Conservation (phyloP, 2,888 invertebrate species). For the Barypeithes pellucidus region DNA sequence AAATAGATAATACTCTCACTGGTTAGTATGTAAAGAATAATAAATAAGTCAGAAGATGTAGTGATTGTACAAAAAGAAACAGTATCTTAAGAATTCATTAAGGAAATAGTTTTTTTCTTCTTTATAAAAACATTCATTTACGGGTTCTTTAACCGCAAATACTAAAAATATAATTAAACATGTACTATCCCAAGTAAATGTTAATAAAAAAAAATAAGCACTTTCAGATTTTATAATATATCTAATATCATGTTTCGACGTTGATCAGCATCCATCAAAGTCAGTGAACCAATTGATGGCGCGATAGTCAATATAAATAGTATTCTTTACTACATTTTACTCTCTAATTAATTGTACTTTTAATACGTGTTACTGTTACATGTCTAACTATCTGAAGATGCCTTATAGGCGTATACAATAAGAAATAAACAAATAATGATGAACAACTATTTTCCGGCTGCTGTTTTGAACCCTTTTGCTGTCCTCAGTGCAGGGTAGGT, state of each 20-base stretch:
- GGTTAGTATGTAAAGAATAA: no score
- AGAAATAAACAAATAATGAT: no score
- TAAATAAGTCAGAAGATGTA: no score
- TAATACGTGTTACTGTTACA: neutral
- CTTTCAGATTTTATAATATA: constrained; percentile 1
- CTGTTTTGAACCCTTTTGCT: no score
- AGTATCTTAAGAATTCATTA: no score
- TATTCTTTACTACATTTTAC: neutral
- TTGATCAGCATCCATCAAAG: neutral
- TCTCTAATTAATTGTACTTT: constrained; percentile 4
- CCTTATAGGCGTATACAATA: no score
- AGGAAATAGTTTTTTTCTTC: neutral
- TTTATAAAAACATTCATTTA: neutral
- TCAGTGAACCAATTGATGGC: neutral
- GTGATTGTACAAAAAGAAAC: no score
- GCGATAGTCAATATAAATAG: neutral
- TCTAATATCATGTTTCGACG: neutral
- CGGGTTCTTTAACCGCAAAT: neutral
- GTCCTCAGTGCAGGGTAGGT: no score
- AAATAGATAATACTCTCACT: no score
- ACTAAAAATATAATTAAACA: neutral
- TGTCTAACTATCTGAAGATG: no score
- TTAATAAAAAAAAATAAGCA: neutral
- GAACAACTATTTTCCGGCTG: no score
- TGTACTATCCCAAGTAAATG: neutral